A percentile compares a stretch with the other conserved stretches of the same genome.
Conservation (phyloP, 2,888 invertebrate species). For the Peribatodes rhomboidaria region DNA sequence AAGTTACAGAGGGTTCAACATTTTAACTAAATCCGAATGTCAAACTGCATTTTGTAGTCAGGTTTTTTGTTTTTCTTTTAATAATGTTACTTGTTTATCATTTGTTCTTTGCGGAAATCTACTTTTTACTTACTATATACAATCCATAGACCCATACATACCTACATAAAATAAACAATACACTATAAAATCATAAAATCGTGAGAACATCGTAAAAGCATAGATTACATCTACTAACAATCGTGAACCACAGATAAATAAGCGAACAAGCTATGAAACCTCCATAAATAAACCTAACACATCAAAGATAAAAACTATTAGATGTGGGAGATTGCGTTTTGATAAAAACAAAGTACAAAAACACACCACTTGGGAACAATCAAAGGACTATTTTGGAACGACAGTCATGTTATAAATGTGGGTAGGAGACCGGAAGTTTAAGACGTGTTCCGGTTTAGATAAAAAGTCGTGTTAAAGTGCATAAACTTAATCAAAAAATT, state of each 20-base stretch:
- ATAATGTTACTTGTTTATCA: too few species aligned
- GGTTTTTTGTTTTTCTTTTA: too few species aligned
- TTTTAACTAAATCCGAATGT: too few species aligned
- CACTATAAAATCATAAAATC: background rate
- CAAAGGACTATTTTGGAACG: background rate
- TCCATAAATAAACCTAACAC: slow-evolving; percentile 17
- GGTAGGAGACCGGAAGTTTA: slow-evolving; percentile 14
- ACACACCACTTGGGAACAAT: slow-evolving; percentile 17
- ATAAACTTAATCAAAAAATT: background rate
- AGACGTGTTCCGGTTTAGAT: slow-evolving; percentile 9
- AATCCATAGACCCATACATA: background rate
- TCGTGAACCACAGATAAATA: slow-evolving; percentile 25
- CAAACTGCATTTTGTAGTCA: too few species aligned
- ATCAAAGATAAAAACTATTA: slow-evolving; percentile 37
- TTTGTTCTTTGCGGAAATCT: too few species aligned
- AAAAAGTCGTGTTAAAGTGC: background rate
- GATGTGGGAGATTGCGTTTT: slow-evolving; percentile 32
- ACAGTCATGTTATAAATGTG: background rate
- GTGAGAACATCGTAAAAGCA: background rate
- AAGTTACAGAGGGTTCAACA: too few species aligned
- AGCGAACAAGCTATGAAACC: slow-evolving; percentile 17
- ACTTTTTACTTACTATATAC: background rate
- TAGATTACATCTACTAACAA: slow-evolving; percentile 9
- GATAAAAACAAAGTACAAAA: slow-evolving; percentile 14
- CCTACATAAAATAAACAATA: background rate